A percentile compares a stretch with the other conserved stretches of the same genome.
Conservation (phyloP, 2,888 invertebrate species). For the Polyommatus icarus region DNA sequence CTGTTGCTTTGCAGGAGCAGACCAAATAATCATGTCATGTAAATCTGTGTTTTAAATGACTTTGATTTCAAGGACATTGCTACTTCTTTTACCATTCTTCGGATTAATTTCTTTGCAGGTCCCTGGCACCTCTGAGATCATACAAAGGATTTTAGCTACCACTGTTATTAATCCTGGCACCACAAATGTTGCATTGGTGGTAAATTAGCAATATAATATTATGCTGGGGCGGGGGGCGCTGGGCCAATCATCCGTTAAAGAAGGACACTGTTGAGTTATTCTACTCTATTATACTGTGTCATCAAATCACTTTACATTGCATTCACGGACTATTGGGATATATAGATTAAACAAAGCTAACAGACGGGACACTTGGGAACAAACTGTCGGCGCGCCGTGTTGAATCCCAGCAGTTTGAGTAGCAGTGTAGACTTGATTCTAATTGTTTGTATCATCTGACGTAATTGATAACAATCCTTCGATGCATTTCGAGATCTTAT, state of each 20-base stretch:
- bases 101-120: too few relatives aligned
- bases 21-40: neutral
- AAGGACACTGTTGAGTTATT: neutral
- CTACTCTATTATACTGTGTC: neutral
- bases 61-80: too few relatives aligned
- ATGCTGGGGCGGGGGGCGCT: too few relatives aligned
- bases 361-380: slow-evolving; percentile 24
- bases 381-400: neutral
- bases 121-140: too few relatives aligned
- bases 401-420: neutral
- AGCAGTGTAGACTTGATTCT: neutral
- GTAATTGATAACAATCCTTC: neutral
- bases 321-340: slow-evolving; percentile 3
- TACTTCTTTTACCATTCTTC: too few relatives aligned
- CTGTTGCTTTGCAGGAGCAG: neutral
- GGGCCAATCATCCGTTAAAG: too few relatives aligned
- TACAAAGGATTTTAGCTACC: too few relatives aligned
- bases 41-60: too few relatives aligned
- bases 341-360: slow-evolving; percentile 17
- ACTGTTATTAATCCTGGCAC: too few relatives aligned
- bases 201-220: too few relatives aligned
- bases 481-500: neutral
- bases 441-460: neutral
- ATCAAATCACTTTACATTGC: slow-evolving; percentile 15
- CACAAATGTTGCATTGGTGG: too few relatives aligned